Evolutionary conservation across 2,113 vertebrate species (phyloP).

Genomic region (Alligator mississippiensis): DNA sequence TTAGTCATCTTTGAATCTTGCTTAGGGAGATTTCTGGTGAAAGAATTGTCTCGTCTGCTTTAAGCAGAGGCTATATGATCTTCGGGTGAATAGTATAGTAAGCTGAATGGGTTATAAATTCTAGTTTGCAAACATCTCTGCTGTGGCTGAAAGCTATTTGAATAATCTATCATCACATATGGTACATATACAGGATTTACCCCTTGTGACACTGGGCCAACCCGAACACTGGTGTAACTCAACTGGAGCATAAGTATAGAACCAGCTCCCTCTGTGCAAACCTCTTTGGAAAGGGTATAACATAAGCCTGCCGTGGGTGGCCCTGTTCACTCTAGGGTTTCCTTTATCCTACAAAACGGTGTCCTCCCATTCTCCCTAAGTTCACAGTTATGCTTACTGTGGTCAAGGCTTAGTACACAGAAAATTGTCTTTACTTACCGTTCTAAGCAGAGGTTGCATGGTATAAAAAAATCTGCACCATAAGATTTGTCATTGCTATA

Average conservation of each 20-base stretch:
- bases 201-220: not conserved
- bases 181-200: not conserved
- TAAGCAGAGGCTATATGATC: not conserved
- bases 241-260: not conserved
- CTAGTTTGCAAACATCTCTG: not conserved
- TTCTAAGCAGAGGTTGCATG: not conserved
- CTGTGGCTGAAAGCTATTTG: not conserved
- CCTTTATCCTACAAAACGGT: not conserved
- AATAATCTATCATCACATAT: not conserved
- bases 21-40: not conserved
- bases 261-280: not conserved
- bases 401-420: accelerated
- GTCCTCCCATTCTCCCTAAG: not conserved
- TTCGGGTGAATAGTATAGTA: not conserved
- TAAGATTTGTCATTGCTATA: not conserved
- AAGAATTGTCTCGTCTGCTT: not conserved
- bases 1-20: conserved; percentile 38
- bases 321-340: not conserved
- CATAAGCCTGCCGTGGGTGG: not conserved
- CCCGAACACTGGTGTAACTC: not conserved
- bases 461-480: not conserved
- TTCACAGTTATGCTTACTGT: accelerated
- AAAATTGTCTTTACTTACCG: not conserved
- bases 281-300: not conserved
- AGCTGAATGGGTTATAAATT: not conserved